phyloP scores from a whole-genome alignment of 1,140 invertebrate genomes.

The Hyles euphorbiae region DNA sequence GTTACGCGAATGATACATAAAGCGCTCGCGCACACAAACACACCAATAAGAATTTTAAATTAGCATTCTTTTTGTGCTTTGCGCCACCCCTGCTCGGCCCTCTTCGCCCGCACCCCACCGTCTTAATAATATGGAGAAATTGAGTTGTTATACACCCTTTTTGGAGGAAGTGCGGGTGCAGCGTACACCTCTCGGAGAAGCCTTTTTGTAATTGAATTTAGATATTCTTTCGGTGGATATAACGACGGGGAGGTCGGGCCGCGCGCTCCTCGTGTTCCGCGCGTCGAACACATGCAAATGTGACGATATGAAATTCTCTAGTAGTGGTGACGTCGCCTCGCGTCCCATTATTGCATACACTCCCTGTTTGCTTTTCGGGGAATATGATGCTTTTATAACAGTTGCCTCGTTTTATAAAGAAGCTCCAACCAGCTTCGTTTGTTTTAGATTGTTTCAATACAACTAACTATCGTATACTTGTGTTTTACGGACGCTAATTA shows the following conservation, averaged over 20 bases:
- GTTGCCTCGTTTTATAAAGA: not conserved
- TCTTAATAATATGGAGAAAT: conserved; percentile 73
- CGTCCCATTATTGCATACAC: conserved; percentile 36
- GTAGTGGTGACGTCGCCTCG: conserved; percentile 30
- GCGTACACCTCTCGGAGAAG: conserved; percentile 57
- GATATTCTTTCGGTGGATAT: conserved; percentile 65
- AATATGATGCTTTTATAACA: too few species aligned
- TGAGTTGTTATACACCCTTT: conserved; percentile 73
- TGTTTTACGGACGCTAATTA: too few species aligned
- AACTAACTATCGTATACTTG: too few species aligned
- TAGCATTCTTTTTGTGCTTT: conserved; percentile 71
- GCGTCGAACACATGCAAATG: conserved; percentile 51
- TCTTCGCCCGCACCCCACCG: conserved; percentile 48
- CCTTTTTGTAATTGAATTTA: conserved; percentile 74
- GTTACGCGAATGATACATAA: conserved; percentile 67
- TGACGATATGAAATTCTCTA: conserved; percentile 55
- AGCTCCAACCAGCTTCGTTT: too few species aligned
- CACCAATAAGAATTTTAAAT: conserved; percentile 72
- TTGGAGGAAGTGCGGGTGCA: conserved; percentile 66
- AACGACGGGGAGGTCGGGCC: conserved; percentile 51
- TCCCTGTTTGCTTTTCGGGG: conserved; percentile 3
- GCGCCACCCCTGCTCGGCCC: conserved; percentile 43
- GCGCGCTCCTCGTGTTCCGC: conserved; percentile 52
- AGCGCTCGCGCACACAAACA: conserved; percentile 67
- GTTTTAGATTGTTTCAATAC: too few species aligned